Base-by-base conservation (phyloP, 2,888 invertebrate species). In the Clunio marinus region DNA sequence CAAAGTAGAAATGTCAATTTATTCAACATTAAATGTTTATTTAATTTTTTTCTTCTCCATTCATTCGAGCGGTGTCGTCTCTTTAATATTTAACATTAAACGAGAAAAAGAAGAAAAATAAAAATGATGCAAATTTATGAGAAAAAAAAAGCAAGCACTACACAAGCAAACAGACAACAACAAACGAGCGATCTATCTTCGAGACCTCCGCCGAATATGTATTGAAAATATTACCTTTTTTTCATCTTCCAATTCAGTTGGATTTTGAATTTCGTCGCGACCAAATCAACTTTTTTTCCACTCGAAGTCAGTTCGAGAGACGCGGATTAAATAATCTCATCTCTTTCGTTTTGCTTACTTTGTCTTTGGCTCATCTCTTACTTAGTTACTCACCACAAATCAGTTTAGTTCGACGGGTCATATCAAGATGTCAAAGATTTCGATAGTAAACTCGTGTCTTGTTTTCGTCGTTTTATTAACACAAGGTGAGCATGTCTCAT, bases 101-200 rank as follows among this genome's bases (percentile, higher is more conserved):
- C 41, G 45, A 35, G 45, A 22, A 51, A 22, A 24, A 55, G 32
- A 7, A 4, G 32, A 32, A 10, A 10, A 32, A 10, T 7, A 55
- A 63, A 63, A 45, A 46, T 63, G 66, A 66, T 66, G 66, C 66
- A 66, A 66, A 66, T 66, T 65, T 51, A 66, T 66, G 66, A 66
- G 55, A 66, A 66, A 66, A 66, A 45, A 32, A 24, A 35, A 15
- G 28, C 17, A 58, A 32, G n/a, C n/a, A n/a, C 22, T 13, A 37
- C 10, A 37, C 20, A 41, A 15, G n/a, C 22, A 7, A 22, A 20
- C 60, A 63, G 41, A 63, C 63, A 65, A 65, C 63, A 51, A 66
- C 66, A 66, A 66, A 55, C 8, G 22, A 13, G 2, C 57, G 57
- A 57, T 57, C 57, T 57, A 57, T 55, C 55, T 55, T 20, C 45